Evolutionary conservation across 1,140 invertebrate genomes (phyloP).

Genomic region (Bathynomus jamesi): DNA sequence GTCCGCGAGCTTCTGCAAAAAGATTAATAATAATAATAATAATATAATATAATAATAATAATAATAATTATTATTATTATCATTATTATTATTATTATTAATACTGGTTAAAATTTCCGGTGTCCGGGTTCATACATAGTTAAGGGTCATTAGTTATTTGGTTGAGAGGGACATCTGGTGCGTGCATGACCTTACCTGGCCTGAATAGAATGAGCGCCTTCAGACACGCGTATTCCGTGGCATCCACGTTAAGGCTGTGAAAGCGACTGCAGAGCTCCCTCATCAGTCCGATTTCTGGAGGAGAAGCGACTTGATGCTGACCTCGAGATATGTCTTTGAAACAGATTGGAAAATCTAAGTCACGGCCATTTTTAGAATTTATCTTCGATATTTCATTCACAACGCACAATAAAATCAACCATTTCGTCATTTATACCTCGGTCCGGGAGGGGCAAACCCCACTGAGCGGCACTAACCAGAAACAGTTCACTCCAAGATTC

Average conservation of each 20-base stretch:
- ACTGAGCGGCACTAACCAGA: conserved; percentile 69
- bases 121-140: not conserved
- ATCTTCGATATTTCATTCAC: too few species aligned
- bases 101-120: not conserved
- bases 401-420: too few species aligned
- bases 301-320: not conserved
- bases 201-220: conserved; percentile 74
- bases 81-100: not conserved
- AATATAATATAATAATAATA: too few species aligned
- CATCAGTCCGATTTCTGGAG: conserved; percentile 45
- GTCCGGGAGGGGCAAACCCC: conserved; percentile 64
- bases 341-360: too few species aligned
- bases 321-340: too few species aligned
- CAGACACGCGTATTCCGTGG: conserved; percentile 73
- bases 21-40: not conserved
- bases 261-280: conserved; percentile 58
- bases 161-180: not conserved
- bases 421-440: too few species aligned
- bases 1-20: conserved; percentile 54
- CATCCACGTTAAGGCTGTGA: conserved; percentile 58
- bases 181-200: conserved; percentile 52
- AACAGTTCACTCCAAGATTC: conserved; percentile 79
- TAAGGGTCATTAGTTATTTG: not conserved
- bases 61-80: not conserved
- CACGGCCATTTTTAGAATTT: too few species aligned